Conservation (phyloP, 2,113 vertebrate species). For the Narcine bancroftii region DNA sequence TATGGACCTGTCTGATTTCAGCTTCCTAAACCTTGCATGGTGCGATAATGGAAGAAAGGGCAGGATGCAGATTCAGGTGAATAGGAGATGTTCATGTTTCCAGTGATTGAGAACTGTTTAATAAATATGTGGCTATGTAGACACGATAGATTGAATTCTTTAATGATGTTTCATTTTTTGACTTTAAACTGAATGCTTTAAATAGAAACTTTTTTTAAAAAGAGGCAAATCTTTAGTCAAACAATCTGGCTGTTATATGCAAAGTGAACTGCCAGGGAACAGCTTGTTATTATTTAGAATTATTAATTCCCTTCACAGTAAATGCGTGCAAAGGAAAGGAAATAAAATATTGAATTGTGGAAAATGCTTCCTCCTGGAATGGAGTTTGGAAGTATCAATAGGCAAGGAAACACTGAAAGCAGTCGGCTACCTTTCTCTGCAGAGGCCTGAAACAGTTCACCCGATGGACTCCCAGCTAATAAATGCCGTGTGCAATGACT, state of each 20-base stretch:
- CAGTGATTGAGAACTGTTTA: not conserved
- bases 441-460: not conserved
- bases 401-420: too few species aligned
- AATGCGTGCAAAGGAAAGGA: not conserved
- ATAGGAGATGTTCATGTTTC: not conserved
- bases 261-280: not conserved
- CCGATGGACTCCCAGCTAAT: not conserved
- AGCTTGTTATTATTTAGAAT: too few species aligned
- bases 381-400: not conserved
- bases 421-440: not conserved
- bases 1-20: too few species aligned
- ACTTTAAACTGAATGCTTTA: not conserved
- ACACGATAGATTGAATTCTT: not conserved
- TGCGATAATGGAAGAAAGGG: too few species aligned
- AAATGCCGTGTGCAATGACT: not conserved
- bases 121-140: not conserved
- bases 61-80: too few species aligned
- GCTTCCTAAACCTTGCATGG: too few species aligned
- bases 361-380: not conserved
- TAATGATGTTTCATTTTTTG: not conserved
- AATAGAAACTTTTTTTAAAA: not conserved
- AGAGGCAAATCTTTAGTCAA: not conserved
- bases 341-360: not conserved
- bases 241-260: not conserved
- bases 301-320: not conserved